Conservation (phyloP, 1,140 invertebrate species). For the Lamellibrachia luymesi region DNA sequence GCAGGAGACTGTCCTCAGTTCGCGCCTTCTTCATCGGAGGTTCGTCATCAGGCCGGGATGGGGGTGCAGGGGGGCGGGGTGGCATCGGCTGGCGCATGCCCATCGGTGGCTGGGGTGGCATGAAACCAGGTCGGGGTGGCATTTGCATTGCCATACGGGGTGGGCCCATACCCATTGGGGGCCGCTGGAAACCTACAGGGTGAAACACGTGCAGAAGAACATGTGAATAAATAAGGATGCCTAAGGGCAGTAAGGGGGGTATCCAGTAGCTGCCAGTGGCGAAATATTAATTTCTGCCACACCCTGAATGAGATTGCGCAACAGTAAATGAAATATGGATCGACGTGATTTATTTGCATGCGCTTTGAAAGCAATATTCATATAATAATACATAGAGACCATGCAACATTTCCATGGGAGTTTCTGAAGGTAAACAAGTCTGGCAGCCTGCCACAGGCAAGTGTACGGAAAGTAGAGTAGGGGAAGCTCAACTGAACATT, state of each 20-base stretch:
- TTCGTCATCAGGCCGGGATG: constrained; percentile 68
- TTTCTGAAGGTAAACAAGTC: too few species aligned
- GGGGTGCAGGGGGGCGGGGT: constrained; percentile 76
- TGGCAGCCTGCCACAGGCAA: too few species aligned
- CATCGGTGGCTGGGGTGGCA: not conserved
- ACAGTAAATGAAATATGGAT: not conserved
- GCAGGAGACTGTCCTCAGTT: constrained; percentile 88
- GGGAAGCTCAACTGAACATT: not conserved
- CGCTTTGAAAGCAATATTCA: not conserved
- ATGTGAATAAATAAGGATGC: not conserved
- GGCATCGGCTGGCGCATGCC: constrained; percentile 27
- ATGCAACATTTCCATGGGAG: not conserved
- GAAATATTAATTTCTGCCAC: too few species aligned
- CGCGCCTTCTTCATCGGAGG: constrained; percentile 83
- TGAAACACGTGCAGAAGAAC: not conserved
- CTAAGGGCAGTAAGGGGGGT: not conserved
- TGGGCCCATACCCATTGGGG: constrained; percentile 45
- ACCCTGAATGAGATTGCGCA: too few species aligned
- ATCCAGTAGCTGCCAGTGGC: not conserved
- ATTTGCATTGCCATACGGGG: constrained; percentile 60
- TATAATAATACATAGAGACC: not conserved
- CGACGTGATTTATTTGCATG: not conserved
- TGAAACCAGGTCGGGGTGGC: constrained; percentile 34
- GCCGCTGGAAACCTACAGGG: constrained; percentile 9
- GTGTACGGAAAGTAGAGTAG: not conserved